A percentile compares a stretch with the other conserved stretches of the same genome.
Conservation (phyloP, 2,113 vertebrate species). For the Dipodomys spectabilis region DNA sequence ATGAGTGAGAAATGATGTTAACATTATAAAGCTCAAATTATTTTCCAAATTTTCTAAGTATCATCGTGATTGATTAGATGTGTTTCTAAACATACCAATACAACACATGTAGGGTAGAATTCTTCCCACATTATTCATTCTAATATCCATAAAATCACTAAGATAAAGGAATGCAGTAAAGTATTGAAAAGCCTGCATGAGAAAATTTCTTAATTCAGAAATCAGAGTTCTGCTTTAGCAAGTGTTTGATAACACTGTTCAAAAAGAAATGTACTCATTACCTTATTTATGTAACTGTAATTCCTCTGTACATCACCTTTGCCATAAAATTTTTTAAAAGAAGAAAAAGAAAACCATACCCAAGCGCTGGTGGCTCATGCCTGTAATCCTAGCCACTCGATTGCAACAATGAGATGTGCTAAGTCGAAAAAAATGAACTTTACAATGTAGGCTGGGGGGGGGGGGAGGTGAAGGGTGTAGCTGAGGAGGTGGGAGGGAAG, state of each 20-base stretch:
- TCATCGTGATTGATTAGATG: neutral
- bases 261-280: too few relatives aligned
- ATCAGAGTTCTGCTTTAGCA: neutral
- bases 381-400: too few relatives aligned
- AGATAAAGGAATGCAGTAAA: neutral
- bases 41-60: slow-evolving; percentile 1
- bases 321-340: neutral
- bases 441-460: too few relatives aligned
- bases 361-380: too few relatives aligned
- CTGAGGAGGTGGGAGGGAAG: too few relatives aligned
- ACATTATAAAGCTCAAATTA: neutral
- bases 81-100: neutral
- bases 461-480: too few relatives aligned
- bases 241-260: neutral
- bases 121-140: neutral
- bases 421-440: too few relatives aligned
- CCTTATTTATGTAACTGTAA: too few relatives aligned
- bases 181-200: neutral
- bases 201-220: slow-evolving; percentile 5
- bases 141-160: neutral
- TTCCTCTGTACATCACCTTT: too few relatives aligned
- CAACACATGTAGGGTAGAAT: neutral
- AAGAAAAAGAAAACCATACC: too few relatives aligned
- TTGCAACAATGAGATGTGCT: too few relatives aligned
- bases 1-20: neutral